These are phyloP conservation scores for Myotis lucifugus DNA, from an alignment of 2,113 vertebrate species.

Conservation along the genomic window DNA sequence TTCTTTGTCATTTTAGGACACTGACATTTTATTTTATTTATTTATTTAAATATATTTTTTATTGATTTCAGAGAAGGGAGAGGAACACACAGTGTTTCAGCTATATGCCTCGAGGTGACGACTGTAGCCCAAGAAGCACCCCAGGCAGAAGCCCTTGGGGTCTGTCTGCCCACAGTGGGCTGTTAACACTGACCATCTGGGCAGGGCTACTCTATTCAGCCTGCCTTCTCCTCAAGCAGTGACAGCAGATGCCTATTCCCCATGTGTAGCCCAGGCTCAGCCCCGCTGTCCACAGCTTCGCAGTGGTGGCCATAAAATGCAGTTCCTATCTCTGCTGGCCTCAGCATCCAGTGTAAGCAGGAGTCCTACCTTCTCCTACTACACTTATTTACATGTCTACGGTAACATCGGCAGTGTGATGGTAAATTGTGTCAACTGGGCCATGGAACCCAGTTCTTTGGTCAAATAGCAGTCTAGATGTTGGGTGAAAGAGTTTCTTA, in stretches of 20 bases:
- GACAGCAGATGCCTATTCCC: neutral
- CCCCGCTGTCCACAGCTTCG: neutral
- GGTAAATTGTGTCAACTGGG: neutral
- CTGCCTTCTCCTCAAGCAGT: neutral
- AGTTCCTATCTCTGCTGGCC: neutral
- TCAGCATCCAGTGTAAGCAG: neutral
- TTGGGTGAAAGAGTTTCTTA: neutral
- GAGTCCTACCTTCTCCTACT: neutral
- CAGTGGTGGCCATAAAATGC: neutral
- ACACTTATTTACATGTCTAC: neutral
- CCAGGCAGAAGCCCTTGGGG: neutral
- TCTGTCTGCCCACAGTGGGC: neutral
- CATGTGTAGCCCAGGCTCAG: neutral
- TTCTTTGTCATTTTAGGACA: neutral
- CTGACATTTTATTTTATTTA: neutral
- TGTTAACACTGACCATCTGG: neutral
- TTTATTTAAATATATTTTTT: no score
- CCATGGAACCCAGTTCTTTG: neutral
- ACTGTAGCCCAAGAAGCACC: neutral
- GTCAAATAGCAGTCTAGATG: neutral
- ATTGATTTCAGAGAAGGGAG: no score
- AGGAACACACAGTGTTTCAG: neutral
- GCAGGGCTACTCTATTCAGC: neutral
- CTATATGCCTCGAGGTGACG: rapidly evolving
- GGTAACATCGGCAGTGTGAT: neutral